Conservation (phyloP, 2,797 vertebrate genomes). For the Linurgus olivaceus region DNA sequence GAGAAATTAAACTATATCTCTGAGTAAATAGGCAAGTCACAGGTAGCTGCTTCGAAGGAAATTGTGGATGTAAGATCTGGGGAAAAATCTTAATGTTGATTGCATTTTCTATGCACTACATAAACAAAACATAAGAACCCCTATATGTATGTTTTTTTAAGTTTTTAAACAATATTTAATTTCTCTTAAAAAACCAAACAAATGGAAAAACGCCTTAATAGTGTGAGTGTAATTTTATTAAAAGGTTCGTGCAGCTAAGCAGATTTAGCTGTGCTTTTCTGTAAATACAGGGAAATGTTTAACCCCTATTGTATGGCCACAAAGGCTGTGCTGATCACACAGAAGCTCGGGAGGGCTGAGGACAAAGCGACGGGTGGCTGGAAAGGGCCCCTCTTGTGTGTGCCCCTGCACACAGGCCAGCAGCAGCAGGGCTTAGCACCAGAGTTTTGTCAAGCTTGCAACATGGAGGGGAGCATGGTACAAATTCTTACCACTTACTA, state of each 20-base stretch:
- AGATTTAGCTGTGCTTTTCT: constrained; percentile 76
- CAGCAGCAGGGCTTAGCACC: constrained; percentile 37
- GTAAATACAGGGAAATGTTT: constrained; percentile 86
- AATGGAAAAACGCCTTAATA: not conserved
- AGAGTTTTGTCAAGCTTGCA: constrained; percentile 77
- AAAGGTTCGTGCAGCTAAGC: constrained; percentile 59
- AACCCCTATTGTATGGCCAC: constrained; percentile 88
- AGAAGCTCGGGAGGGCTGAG: constrained; percentile 75
- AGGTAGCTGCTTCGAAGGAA: not conserved
- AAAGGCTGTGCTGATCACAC: constrained; percentile 88
- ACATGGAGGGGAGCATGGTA: constrained; percentile 44
- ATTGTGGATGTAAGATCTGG: not conserved
- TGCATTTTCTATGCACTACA: not conserved
- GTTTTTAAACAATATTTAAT: not conserved
- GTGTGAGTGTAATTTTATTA: constrained; percentile 16
- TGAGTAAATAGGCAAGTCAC: not conserved
- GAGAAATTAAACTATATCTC: not conserved
- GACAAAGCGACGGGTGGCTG: constrained; percentile 57
- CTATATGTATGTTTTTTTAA: not conserved
- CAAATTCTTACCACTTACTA: constrained; percentile 23
- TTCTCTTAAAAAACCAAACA: not conserved
- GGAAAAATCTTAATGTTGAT: not conserved
- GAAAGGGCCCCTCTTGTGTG: constrained; percentile 29
- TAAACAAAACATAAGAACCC: not conserved
- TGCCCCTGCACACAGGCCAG: constrained; percentile 48